Percentiles rank a stretch among this genome's conserved stretches.
These are phyloP conservation scores for Lasioglossum villosulum DNA, from an alignment of 2,888 invertebrate genomes.

Conservation along the genomic window DNA sequence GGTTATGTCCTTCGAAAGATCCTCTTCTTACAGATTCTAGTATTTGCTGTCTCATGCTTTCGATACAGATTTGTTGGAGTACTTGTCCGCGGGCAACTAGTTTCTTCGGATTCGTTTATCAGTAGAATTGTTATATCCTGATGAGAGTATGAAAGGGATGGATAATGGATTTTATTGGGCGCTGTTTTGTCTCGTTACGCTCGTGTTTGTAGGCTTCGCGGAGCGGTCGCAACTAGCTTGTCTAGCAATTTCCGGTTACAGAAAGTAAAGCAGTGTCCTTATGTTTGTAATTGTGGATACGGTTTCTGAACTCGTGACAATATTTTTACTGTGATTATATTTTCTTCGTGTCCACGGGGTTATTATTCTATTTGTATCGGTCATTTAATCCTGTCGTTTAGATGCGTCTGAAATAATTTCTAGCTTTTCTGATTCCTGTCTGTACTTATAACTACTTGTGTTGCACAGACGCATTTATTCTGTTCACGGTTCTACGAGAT, in stretches of 20 bases:
- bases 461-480: background rate
- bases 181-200: conserved; percentile 35
- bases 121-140: conserved; percentile 23
- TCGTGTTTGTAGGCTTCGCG: conserved; percentile 10
- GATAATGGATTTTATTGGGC: conserved; percentile 39
- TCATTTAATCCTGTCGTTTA: background rate
- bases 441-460: background rate
- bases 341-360: background rate
- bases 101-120: conserved; percentile 22
- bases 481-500: background rate
- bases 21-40: background rate
- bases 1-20: background rate
- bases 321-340: conserved; percentile 8
- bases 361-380: background rate
- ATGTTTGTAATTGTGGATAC: conserved; percentile 18
- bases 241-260: conserved; percentile 32
- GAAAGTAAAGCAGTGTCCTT: conserved; percentile 31
- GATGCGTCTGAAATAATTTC: background rate
- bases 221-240: conserved; percentile 3
- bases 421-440: background rate
- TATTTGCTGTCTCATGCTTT: background rate
- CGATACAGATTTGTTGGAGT: background rate
- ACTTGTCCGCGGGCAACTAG: background rate
- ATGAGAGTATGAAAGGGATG: conserved; percentile 16
- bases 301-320: background rate